Evolutionary conservation across 2,888 invertebrate species (phyloP).

Genomic region (Ormyrus nitidulus): DNA sequence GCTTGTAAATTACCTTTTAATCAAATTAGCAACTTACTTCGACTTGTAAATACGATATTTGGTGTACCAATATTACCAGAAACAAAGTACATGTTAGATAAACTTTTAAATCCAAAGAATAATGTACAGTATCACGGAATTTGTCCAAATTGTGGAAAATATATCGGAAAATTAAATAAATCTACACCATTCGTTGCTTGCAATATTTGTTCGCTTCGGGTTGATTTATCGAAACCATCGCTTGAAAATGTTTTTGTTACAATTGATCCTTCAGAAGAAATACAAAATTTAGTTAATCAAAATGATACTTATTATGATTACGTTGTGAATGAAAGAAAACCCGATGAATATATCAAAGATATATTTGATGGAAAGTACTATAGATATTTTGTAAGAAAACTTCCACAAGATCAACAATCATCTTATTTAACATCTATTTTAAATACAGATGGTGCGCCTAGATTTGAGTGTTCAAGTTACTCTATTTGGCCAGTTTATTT

Average conservation of each 20-base stretch:
- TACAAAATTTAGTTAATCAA: neutral
- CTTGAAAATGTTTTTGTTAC: neutral
- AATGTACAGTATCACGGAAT: slow-evolving; percentile 11
- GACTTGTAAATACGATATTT: neutral
- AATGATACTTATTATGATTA: no score
- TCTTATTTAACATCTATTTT: no score
- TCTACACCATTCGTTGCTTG: neutral
- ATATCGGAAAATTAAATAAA: slow-evolving; percentile 10
- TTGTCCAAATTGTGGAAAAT: slow-evolving; percentile 10
- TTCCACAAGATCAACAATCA: no score
- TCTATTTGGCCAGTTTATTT: no score
- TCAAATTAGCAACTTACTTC: neutral
- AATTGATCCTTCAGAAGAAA: slow-evolving; percentile 16
- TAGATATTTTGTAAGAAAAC: no score
- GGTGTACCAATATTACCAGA: slow-evolving; percentile 2
- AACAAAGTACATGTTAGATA: neutral
- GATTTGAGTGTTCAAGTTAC: no score
- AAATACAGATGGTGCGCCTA: no score
- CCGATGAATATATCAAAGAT: no score
- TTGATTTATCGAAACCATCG: slow-evolving; percentile 10
- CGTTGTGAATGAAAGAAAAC: no score
- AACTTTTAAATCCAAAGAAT: neutral
- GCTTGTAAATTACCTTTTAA: neutral
- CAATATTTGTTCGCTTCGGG: neutral
- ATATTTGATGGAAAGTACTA: no score